Percentiles rank a stretch among this genome's conserved stretches.
Conservation (phyloP, 2,888 invertebrate species). For the Alentia gelatinosa region DNA sequence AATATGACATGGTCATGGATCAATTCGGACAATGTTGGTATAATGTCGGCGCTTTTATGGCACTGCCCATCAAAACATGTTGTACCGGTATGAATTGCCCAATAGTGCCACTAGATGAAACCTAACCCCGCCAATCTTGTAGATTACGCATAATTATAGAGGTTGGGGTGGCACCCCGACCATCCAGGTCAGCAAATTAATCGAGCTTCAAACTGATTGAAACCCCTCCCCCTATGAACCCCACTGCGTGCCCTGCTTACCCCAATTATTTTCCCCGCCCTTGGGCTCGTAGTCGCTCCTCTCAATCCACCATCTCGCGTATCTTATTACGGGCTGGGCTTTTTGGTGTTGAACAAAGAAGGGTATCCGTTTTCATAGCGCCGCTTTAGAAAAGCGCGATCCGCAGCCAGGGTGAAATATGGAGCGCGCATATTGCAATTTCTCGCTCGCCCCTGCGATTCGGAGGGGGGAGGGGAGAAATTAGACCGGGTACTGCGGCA, state of each 20-base stretch:
- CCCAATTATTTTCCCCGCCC: constrained; percentile 7
- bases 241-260: not conserved
- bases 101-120: not conserved
- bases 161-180: not conserved
- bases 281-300: not conserved
- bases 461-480: not conserved
- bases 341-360: constrained; percentile 30
- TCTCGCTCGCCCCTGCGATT: not conserved
- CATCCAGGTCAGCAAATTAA: constrained; percentile 18
- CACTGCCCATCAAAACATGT: not conserved
- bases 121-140: not conserved
- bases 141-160: constrained; percentile 50
- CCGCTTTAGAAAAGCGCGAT: constrained; percentile 5
- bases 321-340: constrained; percentile 27
- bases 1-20: not conserved
- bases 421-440: constrained; percentile 47
- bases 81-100: not conserved
- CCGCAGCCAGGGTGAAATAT: constrained; percentile 3
- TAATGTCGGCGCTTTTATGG: not conserved
- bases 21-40: not conserved
- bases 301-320: not conserved
- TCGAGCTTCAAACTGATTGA: constrained; percentile 1
- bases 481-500: not conserved
- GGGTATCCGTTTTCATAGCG: constrained; percentile 44
- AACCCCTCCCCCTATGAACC: not conserved